Evolutionary conservation across 2,113 vertebrate genomes (phyloP), one percentile per base, ranked within the genome.

Genomic region (Myxocyprinus asiaticus): DNA sequence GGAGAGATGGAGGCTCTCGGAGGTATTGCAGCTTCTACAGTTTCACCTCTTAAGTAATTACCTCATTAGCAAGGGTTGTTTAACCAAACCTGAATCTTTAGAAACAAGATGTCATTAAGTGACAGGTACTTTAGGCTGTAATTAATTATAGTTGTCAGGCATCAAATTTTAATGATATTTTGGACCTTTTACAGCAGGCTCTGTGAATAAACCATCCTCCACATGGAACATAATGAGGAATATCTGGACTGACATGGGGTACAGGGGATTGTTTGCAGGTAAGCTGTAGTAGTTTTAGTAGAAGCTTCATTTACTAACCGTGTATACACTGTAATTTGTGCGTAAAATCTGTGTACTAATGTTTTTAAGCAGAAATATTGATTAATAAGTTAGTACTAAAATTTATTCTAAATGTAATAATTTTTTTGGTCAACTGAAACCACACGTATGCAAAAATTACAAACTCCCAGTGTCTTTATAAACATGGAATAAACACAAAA

Each of bases 201-300:
- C 88, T 17, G 10, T 80, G 5, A 92, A 85, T 87, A 92, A 47
- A 67, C 86, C 88, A 0, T 88, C 92, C 0, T 97, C 96, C 66
- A 98, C 96, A 0, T 98, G 94, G 96, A 82, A 93, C 55, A 93
- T 96, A n/a, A 92, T 99, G 93, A 94, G 85, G 75, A 92, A 88
- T 42, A 98, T 98, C 75, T 91, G 33, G 0, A 90, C 92, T 0
- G 95, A 97, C 67, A 90, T 93, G 0, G 97, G 97, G 71, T 95
- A 95, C 74, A 92, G 92, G n/a, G 97, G 97, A 5, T 95, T 99
- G 33, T 99, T 98, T 84, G 95, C 95, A 91, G 97, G 96, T 98
- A 84, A 55, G 65, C 0, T 4, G 5, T 9, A 33, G 9, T n/a
- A 67, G 1, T 33, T 33, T 33, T 33, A 33, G 22, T 33, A 33